Base-by-base conservation (phyloP, 2,113 vertebrate species). In the Phalacrocorax brasilianus region DNA sequence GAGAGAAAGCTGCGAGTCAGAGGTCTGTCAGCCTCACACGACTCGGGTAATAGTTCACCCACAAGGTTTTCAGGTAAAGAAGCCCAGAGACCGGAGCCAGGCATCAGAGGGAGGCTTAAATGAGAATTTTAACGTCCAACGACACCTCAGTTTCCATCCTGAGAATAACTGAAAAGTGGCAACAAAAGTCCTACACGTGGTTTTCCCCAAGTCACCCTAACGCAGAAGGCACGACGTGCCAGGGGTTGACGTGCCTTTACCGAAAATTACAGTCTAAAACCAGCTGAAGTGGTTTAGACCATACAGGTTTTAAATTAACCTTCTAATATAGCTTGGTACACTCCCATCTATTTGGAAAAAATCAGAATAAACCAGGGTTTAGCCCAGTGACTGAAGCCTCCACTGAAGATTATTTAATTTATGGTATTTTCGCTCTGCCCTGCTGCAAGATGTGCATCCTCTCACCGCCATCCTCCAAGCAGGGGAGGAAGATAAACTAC, bases 181-280 rank as follows among this genome's bases (percentile, higher is more conserved):
- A 42, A 9, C 7, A 12, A 0, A 44, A 52, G 9, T 14, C 42
- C 38, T 8, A 4, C 10, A 0, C 1, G 9, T 15, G 35, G 15
- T 26, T 78, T 18, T 17, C 58, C 72, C 30, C 32, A 9, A 8
- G n/a, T 15, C 23, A 4, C 20, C 5, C 19, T 5, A 21, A 30
- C 0, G 17, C 67, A 44, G 56, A 9, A 56, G 50, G 49, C 32
- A 7, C 32, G 8, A 32, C 0, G 8, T 1, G 40, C 24, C 9
- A 4, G 24, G 40, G 33, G 14, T 6, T 24, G 66, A 24, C 2
- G 19, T 1, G 20, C 9, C 45, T 27, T 45, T 5, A 40, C 32
- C 14, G 2, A 33, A 52, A 65, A 44, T 8, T 7, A 12, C 35
- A 47, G 53, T 13, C 52, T 47, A 10, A 47, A 32, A 18, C 8